These are phyloP conservation scores for Siniperca chuatsi DNA, from an alignment of 2,113 vertebrate species.

Conservation along the genomic window DNA sequence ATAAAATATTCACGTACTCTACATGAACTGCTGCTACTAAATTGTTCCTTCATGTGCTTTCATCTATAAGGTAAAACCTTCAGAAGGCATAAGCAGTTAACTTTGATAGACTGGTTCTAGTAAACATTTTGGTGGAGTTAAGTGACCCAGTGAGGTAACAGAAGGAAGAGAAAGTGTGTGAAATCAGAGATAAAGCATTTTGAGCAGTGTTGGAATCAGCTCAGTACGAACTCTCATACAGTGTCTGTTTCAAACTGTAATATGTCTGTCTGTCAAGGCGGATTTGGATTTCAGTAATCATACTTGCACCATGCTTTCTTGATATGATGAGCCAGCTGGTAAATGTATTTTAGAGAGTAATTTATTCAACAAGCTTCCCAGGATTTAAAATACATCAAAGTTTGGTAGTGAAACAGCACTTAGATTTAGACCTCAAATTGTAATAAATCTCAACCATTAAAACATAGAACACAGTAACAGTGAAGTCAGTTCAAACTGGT, in stretches of 20 bases:
- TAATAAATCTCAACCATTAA: not conserved
- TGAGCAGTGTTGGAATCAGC: not conserved
- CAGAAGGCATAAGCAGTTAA: not conserved
- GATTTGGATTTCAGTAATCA: slow-evolving; percentile 19
- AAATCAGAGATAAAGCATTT: slow-evolving; percentile 9
- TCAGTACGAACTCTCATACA: not conserved
- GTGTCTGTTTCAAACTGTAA: not conserved
- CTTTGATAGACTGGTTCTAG: not conserved
- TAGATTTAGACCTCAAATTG: not conserved
- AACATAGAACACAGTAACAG: not conserved
- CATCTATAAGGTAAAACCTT: not conserved
- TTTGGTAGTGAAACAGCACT: not conserved
- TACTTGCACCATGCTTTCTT: not conserved
- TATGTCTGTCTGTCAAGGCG: not conserved
- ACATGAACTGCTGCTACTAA: not conserved
- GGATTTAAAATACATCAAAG: not conserved
- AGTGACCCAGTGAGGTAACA: not conserved
- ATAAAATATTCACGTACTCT: not conserved
- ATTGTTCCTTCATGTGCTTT: slow-evolving; percentile 16
- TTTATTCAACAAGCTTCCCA: not conserved
- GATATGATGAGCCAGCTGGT: not conserved
- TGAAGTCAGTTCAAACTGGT: not conserved
- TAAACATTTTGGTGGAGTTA: not conserved
- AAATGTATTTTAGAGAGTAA: slow-evolving; percentile 9
- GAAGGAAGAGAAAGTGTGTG: not conserved